Base-by-base conservation (phyloP, 2,797 vertebrate genomes). In the Pogoniulus pusillus region DNA sequence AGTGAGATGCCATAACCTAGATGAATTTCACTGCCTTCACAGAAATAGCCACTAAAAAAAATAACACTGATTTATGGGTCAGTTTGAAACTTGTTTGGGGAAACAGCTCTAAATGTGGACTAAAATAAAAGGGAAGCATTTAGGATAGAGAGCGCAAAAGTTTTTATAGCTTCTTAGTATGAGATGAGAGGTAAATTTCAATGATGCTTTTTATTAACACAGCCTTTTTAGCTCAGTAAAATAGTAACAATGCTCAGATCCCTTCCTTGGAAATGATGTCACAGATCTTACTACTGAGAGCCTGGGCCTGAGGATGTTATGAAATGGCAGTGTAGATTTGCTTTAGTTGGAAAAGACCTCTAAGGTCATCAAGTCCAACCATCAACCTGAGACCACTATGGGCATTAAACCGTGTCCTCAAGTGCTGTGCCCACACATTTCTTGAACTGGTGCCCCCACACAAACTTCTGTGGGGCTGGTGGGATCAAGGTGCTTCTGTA, bases 181-280 rank as follows among this genome's bases (percentile, higher is more conserved):
- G 68, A 74, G 62, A 84, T 65, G 71, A 55, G 13, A n/a, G 30
- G 65, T 78, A 47, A 45, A 39, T 63, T 89, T 85, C 93, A 94
- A 83, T 92, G 89, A 90, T 45, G 49, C 39, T 19, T 82, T 92
- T 94, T 90, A 91, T 87, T 92, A 92, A 80, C 26, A 51, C 26
- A 43, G 26, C 34, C 34, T 55, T 89, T 85, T 87, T 75, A 93
- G 91, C 81, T 49, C 57, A 65, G 16, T 71, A 53, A 95, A 92
- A 82, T 80, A 45, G 49, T 93, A 84, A 71, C 60, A 51, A 10
- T 62, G 30, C 92, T 94, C 77, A 92, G 93, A 53, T 82, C 54
- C 14, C 23, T 71, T 77, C 80, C 45, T 90, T 93, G 93, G 93
- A 93, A 91, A 90, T 94, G 77, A 47, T 74, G 83, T 82, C 84